Percentiles rank a stretch among this genome's conserved stretches.
These are phyloP conservation scores for Ranitomeya imitator DNA, from an alignment of 2,113 vertebrate species.

Conservation along the genomic window DNA sequence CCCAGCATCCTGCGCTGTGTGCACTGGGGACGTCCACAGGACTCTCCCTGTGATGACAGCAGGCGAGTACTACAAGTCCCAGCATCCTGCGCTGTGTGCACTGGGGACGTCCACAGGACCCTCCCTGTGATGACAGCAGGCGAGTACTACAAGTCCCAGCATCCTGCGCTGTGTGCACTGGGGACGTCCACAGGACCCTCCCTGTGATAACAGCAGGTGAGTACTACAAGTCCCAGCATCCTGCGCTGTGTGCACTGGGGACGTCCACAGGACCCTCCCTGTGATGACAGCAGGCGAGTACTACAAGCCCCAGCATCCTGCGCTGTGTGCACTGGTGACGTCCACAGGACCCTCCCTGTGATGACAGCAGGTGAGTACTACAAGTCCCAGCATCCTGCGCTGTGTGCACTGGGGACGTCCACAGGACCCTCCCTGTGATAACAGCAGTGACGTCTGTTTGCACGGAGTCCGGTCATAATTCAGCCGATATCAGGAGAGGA, in stretches of 20 bases:
- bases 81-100: no score
- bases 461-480: no score
- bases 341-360: neutral
- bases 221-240: constrained; percentile 1
- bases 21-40: neutral
- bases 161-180: neutral
- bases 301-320: no score
- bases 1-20: neutral
- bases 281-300: neutral
- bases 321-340: no score
- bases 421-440: no score
- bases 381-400: no score
- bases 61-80: no score
- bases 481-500: no score
- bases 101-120: no score
- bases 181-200: neutral
- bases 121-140: neutral
- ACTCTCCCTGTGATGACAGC: neutral
- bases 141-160: neutral
- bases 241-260: neutral
- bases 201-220: neutral
- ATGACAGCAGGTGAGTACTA: neutral
- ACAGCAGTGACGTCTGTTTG: no score
- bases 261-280: neutral
- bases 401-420: no score